Percentiles rank a stretch among this genome's conserved stretches.
These are phyloP conservation scores for Elgaria multicarinata DNA, from an alignment of 2,113 vertebrate species.

Conservation along the genomic window DNA sequence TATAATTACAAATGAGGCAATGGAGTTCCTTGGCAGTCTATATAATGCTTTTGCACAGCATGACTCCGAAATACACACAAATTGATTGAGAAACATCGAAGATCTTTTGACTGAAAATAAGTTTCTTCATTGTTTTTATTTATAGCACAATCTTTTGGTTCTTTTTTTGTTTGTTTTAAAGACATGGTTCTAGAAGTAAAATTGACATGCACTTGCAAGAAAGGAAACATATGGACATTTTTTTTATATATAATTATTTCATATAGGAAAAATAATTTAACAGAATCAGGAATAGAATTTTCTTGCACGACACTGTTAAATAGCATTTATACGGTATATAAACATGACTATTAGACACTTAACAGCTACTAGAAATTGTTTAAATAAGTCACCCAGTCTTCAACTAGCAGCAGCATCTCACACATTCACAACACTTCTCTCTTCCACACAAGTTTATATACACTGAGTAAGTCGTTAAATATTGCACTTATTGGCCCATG, in stretches of 20 bases:
- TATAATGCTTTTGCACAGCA: constrained; percentile 51
- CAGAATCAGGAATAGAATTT: constrained; percentile 69
- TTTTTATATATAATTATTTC: constrained; percentile 53
- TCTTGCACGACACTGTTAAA: constrained; percentile 70
- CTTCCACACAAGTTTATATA: constrained; percentile 89
- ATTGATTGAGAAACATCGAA: constrained; percentile 35
- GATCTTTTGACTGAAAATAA: constrained; percentile 50
- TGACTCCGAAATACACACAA: constrained; percentile 41
- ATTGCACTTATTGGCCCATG: constrained; percentile 99
- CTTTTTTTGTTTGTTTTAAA: constrained; percentile 41
- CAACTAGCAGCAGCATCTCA: constrained; percentile 55
- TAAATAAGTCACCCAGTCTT: constrained; percentile 71
- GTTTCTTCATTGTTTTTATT: constrained; percentile 40
- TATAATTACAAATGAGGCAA: constrained; percentile 21
- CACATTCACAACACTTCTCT: constrained; percentile 66
- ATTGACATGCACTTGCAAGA: constrained; percentile 72
- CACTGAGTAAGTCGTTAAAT: constrained; percentile 94
- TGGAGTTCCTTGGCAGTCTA: constrained; percentile 35
- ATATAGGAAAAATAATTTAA: constrained; percentile 69
- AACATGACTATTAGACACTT: constrained; percentile 69
- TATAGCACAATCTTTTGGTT: constrained; percentile 49
- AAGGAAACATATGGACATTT: constrained; percentile 56
- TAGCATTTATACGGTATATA: constrained; percentile 68
- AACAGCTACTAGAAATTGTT: constrained; percentile 70
- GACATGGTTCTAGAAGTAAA: constrained; percentile 72